Evolutionary conservation across 1,140 invertebrate species (phyloP).

Genomic region (Rhopalosiphum padi): DNA sequence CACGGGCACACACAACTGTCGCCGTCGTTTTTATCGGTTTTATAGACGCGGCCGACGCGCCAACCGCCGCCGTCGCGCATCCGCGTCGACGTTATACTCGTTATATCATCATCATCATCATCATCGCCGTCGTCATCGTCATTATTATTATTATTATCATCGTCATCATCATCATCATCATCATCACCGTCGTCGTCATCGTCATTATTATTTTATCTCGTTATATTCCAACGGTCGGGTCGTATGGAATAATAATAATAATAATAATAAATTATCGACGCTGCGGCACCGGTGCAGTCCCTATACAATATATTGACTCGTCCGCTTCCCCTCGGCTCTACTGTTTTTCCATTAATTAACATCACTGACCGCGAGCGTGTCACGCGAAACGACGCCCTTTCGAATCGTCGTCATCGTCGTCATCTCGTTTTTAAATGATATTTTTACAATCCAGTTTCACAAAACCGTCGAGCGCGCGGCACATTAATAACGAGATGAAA

Average conservation of each 20-base stretch:
- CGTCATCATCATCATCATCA: too few relatives aligned
- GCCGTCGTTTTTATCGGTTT: background rate
- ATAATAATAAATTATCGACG: conserved; percentile 16
- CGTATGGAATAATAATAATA: background rate
- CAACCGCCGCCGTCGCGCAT: background rate
- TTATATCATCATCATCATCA: background rate
- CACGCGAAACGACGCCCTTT: background rate
- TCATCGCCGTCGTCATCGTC: background rate
- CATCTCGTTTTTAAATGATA: background rate
- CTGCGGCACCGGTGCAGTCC: background rate
- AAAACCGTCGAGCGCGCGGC: background rate
- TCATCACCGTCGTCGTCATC: background rate
- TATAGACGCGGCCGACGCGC: background rate
- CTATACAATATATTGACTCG: background rate
- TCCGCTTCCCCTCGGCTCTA: background rate
- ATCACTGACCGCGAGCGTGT: background rate
- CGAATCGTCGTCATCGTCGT: background rate
- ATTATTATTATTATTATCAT: background rate
- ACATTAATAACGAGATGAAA: background rate
- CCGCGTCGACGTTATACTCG: background rate
- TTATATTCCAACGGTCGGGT: background rate
- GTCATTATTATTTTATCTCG: conserved; percentile 3
- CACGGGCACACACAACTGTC: background rate
- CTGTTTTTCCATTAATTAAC: background rate
- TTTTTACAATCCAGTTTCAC: background rate